phyloP scores from a whole-genome alignment of 1,140 invertebrate genomes.

The Apis mellifera region DNA sequence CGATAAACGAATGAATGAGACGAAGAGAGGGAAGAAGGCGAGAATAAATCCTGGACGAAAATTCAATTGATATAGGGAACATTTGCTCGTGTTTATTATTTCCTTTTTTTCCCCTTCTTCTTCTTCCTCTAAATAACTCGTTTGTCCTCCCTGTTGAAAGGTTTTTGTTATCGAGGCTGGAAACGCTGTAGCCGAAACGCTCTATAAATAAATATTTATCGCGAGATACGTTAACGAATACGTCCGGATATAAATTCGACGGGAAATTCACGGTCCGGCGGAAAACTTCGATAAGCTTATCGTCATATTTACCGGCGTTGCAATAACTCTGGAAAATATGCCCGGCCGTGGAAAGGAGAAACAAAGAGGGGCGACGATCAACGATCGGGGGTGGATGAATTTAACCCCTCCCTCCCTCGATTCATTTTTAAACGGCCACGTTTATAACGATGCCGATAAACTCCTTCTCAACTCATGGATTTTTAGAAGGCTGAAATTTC shows the following conservation, averaged over 20 bases:
- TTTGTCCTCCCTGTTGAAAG: background rate
- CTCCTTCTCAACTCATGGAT: fast-evolving
- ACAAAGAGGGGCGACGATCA: background rate
- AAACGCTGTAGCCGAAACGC: background rate
- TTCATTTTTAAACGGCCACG: background rate
- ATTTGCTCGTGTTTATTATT: background rate
- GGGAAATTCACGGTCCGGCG: constrained; percentile 2
- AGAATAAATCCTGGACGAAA: constrained; percentile 9
- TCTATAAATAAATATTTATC: constrained; percentile 49
- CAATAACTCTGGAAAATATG: constrained; percentile 29
- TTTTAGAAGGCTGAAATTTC: background rate
- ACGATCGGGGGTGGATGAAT: background rate
- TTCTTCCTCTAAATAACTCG: background rate
- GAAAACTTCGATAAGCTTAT: constrained; percentile 43
- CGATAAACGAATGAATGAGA: background rate
- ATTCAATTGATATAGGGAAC: background rate
- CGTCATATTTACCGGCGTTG: constrained; percentile 23
- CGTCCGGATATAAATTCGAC: constrained; percentile 30
- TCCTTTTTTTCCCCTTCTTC: no score
- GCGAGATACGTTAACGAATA: constrained; percentile 31
- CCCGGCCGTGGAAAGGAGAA: background rate
- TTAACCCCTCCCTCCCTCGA: background rate
- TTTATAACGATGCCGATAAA: background rate
- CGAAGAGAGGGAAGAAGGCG: background rate
- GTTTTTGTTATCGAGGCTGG: constrained; percentile 34